These are phyloP conservation scores for Phyto melanocephala DNA, from an alignment of 2,888 invertebrate genomes.

Conservation along the genomic window DNA sequence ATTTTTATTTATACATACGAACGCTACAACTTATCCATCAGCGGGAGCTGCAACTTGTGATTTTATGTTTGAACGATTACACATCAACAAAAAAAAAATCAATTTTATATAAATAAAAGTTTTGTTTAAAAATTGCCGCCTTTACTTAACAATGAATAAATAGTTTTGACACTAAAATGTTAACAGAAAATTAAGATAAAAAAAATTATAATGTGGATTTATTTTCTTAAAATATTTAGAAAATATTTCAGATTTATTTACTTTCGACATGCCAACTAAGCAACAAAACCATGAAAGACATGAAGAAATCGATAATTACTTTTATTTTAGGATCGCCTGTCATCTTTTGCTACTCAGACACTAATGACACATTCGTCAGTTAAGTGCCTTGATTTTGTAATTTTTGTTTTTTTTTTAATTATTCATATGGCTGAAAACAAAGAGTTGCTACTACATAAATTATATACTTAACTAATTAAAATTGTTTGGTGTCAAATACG, in stretches of 20 bases:
- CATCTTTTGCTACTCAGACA: conserved; percentile 43
- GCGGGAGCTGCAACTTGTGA: background rate
- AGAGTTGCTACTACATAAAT: background rate
- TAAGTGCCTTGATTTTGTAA: conserved; percentile 57
- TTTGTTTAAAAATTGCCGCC: conserved; percentile 35
- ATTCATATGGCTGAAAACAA: background rate
- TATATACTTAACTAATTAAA: background rate
- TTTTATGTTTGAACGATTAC: conserved; percentile 46
- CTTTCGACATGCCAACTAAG: conserved; percentile 45
- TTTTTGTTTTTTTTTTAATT: conserved; percentile 32
- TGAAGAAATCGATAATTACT: conserved; percentile 41
- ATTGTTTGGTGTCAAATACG: background rate
- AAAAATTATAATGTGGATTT: conserved; percentile 12
- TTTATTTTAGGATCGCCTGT: conserved; percentile 9
- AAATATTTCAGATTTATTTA: conserved; percentile 31
- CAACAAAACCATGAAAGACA: conserved; percentile 6
- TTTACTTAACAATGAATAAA: conserved; percentile 52
- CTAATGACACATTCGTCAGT: conserved; percentile 57
- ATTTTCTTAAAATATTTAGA: conserved; percentile 8
- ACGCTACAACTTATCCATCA: conserved; percentile 9
- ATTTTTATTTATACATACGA: background rate
- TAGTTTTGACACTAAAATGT: conserved; percentile 63
- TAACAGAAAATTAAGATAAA: conserved; percentile 34
- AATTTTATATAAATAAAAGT: background rate
- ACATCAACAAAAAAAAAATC: background rate